Evolutionary conservation across 2,113 vertebrate genomes (phyloP).

Genomic region (Ariopsis seemanni): DNA sequence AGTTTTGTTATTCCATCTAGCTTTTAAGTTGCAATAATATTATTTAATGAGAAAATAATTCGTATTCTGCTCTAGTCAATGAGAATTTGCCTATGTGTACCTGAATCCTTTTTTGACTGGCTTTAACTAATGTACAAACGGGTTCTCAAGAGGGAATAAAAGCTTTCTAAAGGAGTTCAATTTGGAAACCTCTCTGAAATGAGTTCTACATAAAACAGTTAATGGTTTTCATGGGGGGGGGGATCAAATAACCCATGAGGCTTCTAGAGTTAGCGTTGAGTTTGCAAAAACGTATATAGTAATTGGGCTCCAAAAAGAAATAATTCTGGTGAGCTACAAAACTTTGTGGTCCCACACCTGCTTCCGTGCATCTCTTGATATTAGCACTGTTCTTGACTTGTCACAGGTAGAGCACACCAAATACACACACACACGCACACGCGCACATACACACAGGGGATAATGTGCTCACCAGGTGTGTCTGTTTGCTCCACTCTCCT

Average conservation of each 20-base stretch:
- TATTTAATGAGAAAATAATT: neutral
- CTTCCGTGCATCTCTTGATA: neutral
- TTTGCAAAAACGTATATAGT: neutral
- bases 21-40: neutral
- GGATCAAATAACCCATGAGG: neutral
- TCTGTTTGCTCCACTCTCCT: neutral
- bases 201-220: neutral
- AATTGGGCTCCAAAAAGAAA: neutral
- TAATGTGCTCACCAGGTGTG: slow-evolving; percentile 16
- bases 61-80: neutral
- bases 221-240: neutral
- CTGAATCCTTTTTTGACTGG: neutral
- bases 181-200: neutral
- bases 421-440: neutral
- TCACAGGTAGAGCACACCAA: neutral
- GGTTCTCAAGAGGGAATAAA: neutral
- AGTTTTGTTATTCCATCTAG: neutral
- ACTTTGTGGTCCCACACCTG: slow-evolving; percentile 1
- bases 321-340: neutral
- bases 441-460: slow-evolving; percentile 2
- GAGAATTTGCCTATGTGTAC: neutral
- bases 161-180: neutral
- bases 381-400: neutral
- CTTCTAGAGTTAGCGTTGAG: neutral
- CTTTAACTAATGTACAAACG: neutral